Evolutionary conservation across 1,140 invertebrate genomes (phyloP), one percentile per base, ranked within the genome.

Genomic region (Drosophila bocki): DNA sequence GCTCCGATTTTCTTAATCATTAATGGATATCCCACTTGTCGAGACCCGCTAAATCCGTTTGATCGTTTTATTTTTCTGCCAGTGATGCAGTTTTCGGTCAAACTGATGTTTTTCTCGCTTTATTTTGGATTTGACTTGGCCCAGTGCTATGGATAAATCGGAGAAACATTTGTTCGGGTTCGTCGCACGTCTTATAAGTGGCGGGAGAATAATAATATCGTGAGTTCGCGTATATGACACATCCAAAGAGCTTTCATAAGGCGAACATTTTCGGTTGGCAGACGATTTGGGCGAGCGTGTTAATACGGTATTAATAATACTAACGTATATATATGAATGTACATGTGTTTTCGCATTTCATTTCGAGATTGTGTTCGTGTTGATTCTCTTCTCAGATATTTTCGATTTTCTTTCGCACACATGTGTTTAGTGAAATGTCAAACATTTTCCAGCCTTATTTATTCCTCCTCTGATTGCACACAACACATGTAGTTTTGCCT

Each of bases 241-340:
- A 88, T 90, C 59, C 63, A 74, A 56, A 58, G 70, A 77, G 75
- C 75, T 86, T 86, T 82, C 71, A 60, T 70, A 65, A 79, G 50
- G 72, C 65, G 70, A 74, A 86, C 70, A 63, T 56, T 39, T 62
- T 47, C 33, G 48, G 37, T 50, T 45, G 57, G 58, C 22, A 44
- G 39, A 50, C 59, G 65, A 51, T 69, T 75, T 64, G 62, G 79
- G 53, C 47, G 51, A 83, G 76, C 84, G 84, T 88, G 85, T 67
- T 90, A 90, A 88, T 88, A 81, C 63, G 70, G 78, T 82, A 88
- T 88, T 90, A 88, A 88, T 88, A 88, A 90, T 74, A 69, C 62
- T 54, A 54, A 63, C 50, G 54, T 67, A 82, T 60, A 44, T 53
- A 15, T 62, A 50, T 42, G 13, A 26, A 29, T 79, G 26, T 80